Conservation (phyloP, 2,797 vertebrate species). For the Eulemur coronatus region DNA sequence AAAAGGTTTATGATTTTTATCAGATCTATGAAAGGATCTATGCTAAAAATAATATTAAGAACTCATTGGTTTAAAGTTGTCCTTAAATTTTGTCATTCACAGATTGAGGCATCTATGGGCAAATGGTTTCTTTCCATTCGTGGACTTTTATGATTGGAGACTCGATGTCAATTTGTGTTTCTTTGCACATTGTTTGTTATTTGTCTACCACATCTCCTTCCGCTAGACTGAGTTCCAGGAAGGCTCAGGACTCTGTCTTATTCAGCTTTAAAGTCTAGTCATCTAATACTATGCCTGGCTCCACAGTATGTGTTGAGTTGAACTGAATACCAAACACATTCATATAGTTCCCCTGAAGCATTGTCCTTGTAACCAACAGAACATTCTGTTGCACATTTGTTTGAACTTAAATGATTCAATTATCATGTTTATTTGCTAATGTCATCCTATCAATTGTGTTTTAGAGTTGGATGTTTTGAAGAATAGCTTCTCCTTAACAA, state of each 20-base stretch:
- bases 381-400: slow-evolving; percentile 38
- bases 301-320: not conserved
- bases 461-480: slow-evolving; percentile 68
- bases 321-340: slow-evolving; percentile 4
- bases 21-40: not conserved
- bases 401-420: slow-evolving; percentile 57
- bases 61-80: not conserved
- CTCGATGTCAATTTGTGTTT: not conserved
- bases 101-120: not conserved
- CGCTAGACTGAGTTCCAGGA: not conserved
- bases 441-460: slow-evolving; percentile 55
- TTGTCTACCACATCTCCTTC: not conserved
- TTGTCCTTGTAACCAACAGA: slow-evolving; percentile 27
- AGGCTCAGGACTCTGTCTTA: not conserved
- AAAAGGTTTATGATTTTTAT: not conserved
- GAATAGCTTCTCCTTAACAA: slow-evolving; percentile 64
- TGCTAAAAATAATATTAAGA: not conserved
- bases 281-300: not conserved
- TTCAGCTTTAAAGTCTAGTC: not conserved
- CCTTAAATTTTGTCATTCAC: not conserved
- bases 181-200: not conserved
- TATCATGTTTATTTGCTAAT: slow-evolving; percentile 69
- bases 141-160: not conserved
- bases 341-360: not conserved
- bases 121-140: not conserved